Conservation (phyloP, 64 coral and sea anemone genomes). For the Hydrozoanthus tunicans region DNA sequence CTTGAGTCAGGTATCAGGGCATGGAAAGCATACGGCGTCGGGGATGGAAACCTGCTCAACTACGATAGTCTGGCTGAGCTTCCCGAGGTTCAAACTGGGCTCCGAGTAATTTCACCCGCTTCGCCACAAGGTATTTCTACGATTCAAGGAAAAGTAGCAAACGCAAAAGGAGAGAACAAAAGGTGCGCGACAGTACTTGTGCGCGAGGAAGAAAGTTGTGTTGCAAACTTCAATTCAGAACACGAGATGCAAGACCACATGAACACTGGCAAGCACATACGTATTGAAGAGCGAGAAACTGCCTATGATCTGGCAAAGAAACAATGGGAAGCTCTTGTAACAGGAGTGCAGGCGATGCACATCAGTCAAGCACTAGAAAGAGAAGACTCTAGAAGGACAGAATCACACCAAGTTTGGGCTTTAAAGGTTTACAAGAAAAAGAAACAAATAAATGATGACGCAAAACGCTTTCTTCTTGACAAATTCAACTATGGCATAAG, state of each 20-base stretch:
- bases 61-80: not conserved
- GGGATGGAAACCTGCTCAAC: not conserved
- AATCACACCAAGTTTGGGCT: too few relatives aligned
- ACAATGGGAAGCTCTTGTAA: constrained; percentile 2
- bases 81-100: not conserved
- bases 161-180: constrained; percentile 36
- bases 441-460: too few relatives aligned
- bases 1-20: not conserved
- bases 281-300: constrained; percentile 37
- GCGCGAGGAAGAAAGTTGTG: too few relatives aligned
- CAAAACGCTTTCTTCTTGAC: too few relatives aligned
- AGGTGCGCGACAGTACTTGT: constrained; percentile 48
- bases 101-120: not conserved
- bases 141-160: not conserved
- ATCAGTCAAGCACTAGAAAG: too few relatives aligned
- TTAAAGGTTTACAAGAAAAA: too few relatives aligned
- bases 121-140: not conserved
- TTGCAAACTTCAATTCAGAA: too few relatives aligned
- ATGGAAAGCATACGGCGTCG: not conserved
- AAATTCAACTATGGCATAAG: too few relatives aligned
- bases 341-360: not conserved
- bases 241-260: not conserved
- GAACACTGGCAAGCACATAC: too few relatives aligned
- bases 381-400: too few relatives aligned
- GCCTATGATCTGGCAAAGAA: constrained; percentile 39